phyloP scores from a whole-genome alignment of 2,113 vertebrate species.

The Miniopterus natalensis region DNA sequence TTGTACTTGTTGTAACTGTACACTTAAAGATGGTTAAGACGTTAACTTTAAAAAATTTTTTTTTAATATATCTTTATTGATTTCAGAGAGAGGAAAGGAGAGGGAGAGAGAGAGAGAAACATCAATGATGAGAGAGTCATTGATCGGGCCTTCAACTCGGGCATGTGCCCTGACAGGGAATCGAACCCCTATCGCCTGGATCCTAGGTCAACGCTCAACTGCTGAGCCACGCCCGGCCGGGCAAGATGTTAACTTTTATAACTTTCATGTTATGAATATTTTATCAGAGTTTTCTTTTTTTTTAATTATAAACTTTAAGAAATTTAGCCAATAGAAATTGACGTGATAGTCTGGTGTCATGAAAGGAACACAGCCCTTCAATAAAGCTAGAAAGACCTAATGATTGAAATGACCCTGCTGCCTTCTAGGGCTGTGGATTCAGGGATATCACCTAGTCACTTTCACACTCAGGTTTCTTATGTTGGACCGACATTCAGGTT shows the following conservation, averaged over 20 bases:
- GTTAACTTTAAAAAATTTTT: too few relatives aligned
- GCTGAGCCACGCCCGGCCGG: not conserved
- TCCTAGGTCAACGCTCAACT: too few relatives aligned
- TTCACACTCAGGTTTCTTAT: not conserved
- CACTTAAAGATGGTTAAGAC: too few relatives aligned
- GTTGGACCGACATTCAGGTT: too few relatives aligned
- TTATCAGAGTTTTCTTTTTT: not conserved
- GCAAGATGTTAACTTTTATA: not conserved
- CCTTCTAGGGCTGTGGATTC: not conserved
- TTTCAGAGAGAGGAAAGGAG: too few relatives aligned
- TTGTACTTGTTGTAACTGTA: too few relatives aligned
- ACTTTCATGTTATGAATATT: not conserved
- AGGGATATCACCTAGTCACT: not conserved
- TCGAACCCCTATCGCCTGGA: too few relatives aligned
- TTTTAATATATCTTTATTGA: too few relatives aligned
- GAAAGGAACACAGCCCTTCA: not conserved
- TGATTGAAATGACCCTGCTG: not conserved
- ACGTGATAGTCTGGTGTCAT: not conserved
- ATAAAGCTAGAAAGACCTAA: not conserved
- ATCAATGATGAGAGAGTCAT: too few relatives aligned
- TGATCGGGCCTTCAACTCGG: too few relatives aligned
- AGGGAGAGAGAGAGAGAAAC: too few relatives aligned
- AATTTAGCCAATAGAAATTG: not conserved
- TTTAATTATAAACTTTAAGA: not conserved
- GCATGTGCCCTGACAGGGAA: too few relatives aligned